phyloP scores from a whole-genome alignment of 64 coral and sea anemone genomes.

The Dendronephthya gigantea region DNA sequence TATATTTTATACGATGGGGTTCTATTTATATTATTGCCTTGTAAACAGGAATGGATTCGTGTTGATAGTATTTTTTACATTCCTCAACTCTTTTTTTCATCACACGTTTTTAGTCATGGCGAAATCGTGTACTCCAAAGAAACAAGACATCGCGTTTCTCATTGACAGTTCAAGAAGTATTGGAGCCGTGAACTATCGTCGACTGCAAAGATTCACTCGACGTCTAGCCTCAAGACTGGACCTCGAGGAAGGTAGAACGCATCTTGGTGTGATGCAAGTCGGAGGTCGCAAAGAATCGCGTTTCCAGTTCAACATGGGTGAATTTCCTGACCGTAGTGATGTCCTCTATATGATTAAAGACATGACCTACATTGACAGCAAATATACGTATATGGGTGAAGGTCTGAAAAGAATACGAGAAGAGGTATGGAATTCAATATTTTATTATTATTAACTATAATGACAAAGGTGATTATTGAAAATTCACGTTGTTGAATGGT shows the following conservation, averaged over 20 bases:
- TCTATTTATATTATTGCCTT: no score
- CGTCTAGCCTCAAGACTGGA: neutral
- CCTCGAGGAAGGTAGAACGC: neutral
- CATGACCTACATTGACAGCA: neutral
- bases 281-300: neutral
- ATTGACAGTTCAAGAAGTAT: slow-evolving; percentile 2
- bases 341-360: neutral
- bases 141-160: neutral
- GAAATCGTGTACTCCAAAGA: neutral
- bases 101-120: neutral
- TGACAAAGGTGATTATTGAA: no score
- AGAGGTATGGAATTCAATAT: neutral
- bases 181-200: neutral
- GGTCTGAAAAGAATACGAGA: neutral
- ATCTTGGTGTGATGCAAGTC: neutral
- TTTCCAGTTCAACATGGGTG: neutral
- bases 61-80: no score
- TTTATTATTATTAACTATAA: no score
- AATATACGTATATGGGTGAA: neutral
- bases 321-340: neutral
- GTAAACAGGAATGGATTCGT: no score
- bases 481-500: no score
- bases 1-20: no score
- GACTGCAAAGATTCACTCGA: neutral
- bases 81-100: neutral